phyloP scores from a whole-genome alignment of 2,797 vertebrate genomes.

The Picus viridis region DNA sequence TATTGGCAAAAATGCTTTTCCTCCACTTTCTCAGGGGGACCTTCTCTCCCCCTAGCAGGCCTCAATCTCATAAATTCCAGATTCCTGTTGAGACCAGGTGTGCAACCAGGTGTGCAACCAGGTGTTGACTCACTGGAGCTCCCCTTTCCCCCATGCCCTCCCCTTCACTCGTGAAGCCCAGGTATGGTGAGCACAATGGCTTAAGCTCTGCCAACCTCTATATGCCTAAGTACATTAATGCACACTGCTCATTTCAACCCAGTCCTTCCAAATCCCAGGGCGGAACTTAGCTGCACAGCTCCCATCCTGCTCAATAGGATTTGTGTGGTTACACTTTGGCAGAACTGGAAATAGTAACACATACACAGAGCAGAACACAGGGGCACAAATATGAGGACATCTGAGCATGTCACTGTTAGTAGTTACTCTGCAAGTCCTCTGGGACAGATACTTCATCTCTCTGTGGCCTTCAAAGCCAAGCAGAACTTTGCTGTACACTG shows the following conservation, averaged over 20 bases:
- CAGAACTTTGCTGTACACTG: neutral
- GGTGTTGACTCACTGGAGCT: neutral
- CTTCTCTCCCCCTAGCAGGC: neutral
- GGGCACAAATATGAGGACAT: neutral
- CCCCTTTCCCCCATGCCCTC: neutral
- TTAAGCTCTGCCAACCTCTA: neutral
- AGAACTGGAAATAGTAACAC: neutral
- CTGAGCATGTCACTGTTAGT: slow-evolving; percentile 1
- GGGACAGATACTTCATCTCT: neutral
- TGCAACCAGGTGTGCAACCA: neutral
- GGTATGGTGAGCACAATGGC: neutral
- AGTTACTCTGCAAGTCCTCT: neutral
- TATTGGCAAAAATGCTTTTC: neutral
- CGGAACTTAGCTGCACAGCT: neutral
- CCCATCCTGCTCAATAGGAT: neutral
- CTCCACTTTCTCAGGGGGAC: neutral
- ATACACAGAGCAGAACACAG: neutral
- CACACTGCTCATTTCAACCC: neutral
- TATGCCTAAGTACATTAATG: neutral
- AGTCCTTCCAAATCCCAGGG: neutral
- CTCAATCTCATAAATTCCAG: neutral
- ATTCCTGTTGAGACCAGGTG: neutral
- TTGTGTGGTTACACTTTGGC: neutral
- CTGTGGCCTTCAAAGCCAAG: slow-evolving; percentile 24
- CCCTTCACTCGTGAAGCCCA: neutral